Evolutionary conservation across 2,888 invertebrate species (phyloP), one percentile per base, ranked within the genome.

Genomic region (Nipponacmea schrenckii): DNA sequence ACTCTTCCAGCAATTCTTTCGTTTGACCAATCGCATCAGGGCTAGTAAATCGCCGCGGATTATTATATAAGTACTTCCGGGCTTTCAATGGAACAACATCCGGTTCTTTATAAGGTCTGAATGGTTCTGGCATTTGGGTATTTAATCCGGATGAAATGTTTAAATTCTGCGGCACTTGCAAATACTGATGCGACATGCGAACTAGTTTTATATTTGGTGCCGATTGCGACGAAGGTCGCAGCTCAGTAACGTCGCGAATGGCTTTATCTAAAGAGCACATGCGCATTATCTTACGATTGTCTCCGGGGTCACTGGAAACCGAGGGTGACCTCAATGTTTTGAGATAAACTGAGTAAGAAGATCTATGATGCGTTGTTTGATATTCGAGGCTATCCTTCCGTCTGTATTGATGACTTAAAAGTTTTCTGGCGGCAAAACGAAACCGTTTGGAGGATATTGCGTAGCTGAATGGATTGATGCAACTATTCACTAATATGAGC

Each of bases 381-480:
- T 39, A 20, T 24, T 39, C 26, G 3, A 46, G 39, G 12, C 39
- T 48, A 31, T 31, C 56, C n/a, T 62, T 67, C 15, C 27, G 31
- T 17, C 62, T 24, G 39, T 45, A 15, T 26, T 69, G 20, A n/a
- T 45, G 31, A 24, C 67, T 50, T 24, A 73, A 62, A n/a, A 73
- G 68, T 24, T 48, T 17, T 48, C 39, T 31, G n/a, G 68, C 67
- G 31, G 70, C 70, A 50, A 31, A 69, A 8, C 80, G 71, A 67
- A 80, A 80, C 26, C 77, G 62, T 56, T 73, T 74, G 56, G 77
- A 78, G n/a, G 71, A n/a, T 12, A 80, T 72, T 8, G 78, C 80
- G 64, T 80, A 80, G 26, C 78, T 31, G 44, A 77, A 74, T 2
- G 80, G 80, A 70, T 80, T 78, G 8, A 75, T 68, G 7, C 70